A percentile compares a stretch with the other conserved stretches of the same genome.
Evolutionary conservation across 1,140 invertebrate genomes (phyloP).

Genomic region (Bombus superbus): DNA sequence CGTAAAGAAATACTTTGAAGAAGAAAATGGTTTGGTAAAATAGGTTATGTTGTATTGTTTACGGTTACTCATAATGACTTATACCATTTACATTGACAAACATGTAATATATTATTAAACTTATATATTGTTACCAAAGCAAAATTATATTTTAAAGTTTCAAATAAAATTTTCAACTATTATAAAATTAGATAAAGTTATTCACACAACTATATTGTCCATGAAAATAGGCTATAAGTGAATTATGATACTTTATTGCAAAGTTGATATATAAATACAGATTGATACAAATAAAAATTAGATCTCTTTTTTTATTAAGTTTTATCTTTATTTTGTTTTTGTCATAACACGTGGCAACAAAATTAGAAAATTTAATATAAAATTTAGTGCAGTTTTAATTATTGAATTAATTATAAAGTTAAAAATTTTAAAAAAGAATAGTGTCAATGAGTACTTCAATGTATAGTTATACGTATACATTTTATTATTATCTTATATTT

Average conservation of each 20-base stretch:
- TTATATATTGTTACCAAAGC: background rate
- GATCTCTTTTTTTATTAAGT: background rate
- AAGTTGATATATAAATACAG: background rate
- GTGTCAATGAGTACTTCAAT: too few species aligned
- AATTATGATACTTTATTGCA: background rate
- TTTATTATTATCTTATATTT: background rate
- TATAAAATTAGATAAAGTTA: background rate
- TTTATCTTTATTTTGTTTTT: background rate
- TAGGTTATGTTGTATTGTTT: conserved; percentile 13
- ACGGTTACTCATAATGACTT: too few species aligned
- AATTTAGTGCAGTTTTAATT: too few species aligned
- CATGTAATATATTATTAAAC: background rate
- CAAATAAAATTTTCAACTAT: background rate
- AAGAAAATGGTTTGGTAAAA: background rate
- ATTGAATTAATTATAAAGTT: background rate
- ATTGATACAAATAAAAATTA: background rate
- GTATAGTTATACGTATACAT: background rate
- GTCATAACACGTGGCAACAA: background rate
- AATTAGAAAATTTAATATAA: too few species aligned
- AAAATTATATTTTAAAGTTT: background rate
- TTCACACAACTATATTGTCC: too few species aligned
- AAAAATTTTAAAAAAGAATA: background rate
- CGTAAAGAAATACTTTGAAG: background rate
- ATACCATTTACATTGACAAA: background rate
- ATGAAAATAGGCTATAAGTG: background rate